phyloP scores from a whole-genome alignment of 2,797 vertebrate genomes.

The Urocyon cinereoargenteus region DNA sequence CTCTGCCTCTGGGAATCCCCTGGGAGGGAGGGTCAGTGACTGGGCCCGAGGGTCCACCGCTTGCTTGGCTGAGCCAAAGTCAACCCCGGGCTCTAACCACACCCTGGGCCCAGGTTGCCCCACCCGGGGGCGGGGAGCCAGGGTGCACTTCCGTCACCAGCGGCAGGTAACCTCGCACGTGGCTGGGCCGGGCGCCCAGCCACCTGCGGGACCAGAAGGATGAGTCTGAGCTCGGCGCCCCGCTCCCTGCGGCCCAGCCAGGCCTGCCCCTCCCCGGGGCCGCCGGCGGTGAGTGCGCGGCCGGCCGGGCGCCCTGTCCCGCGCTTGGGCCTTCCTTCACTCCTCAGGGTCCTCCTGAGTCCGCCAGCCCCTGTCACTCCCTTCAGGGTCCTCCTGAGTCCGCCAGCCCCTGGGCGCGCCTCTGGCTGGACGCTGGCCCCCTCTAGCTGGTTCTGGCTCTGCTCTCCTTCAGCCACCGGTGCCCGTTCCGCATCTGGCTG shows the following conservation, averaged over 20 bases:
- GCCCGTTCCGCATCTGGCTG: not conserved
- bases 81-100: not conserved
- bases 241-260: not conserved
- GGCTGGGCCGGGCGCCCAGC: not conserved
- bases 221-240: not conserved
- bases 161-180: not conserved
- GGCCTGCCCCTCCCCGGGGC: not conserved
- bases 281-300: conserved; percentile 47
- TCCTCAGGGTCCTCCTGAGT: not conserved
- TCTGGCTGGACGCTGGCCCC: not conserved
- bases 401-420: not conserved
- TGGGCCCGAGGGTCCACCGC: not conserved
- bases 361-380: not conserved
- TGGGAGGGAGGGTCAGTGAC: not conserved
- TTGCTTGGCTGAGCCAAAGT: not conserved
- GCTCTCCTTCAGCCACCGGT: accelerated
- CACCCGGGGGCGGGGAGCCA: not conserved
- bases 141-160: conserved; percentile 38
- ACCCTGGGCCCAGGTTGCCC: not conserved
- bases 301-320: not conserved
- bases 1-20: not conserved
- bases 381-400: not conserved
- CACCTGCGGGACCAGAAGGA: not conserved
- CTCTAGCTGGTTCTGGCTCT: not conserved
- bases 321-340: not conserved